Evolutionary conservation across 2,888 invertebrate species (phyloP), one percentile per base, ranked within the genome.

Genomic region (Rutpela maculata): DNA sequence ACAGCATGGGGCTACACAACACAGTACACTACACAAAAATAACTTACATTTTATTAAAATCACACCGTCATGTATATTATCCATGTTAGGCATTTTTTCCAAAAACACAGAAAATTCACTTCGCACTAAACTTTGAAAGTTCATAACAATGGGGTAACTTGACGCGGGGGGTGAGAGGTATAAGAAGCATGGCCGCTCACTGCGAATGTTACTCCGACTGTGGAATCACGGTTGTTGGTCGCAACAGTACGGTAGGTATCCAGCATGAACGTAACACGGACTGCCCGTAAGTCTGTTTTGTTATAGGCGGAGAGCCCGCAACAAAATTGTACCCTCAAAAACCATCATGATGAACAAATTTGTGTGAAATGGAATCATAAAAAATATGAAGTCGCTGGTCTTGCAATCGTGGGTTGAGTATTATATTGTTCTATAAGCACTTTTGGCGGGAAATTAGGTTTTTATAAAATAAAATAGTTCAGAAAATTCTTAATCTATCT

Each of bases 21-120:
- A 63, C 38, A 43, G 50, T n/a, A 22, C 43, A 50, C 50, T 59
- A 17, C 68, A 56, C 56, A 59, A 26, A 59, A 26, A 56, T 73
- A 50, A 93, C 94, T 94, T 92, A 94, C 94, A 94, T 91, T 94
- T 94, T 88, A 94, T 94, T 90, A 94, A 93, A 85, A 94, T 93
- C 88, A 94, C 93, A 86, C 94, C 93, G 91, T 93, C 93, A 89
- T 93, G 93, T 90, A 92, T 92, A 88, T 93, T 93, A 89, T 94
- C 93, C 93, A 94, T 93, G 90, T 68, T 72, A 56, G 43, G 59
- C 59, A 59, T 70, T 12, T 60, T 72, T 70, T 19, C 60, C 67
- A 43, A 70, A 60, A 62, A 62, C 31, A 63, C 70, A n/a, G 50
- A 66, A 66, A 43, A 66, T 17, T 67, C 67, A 67, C 67, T 55